phyloP scores from a whole-genome alignment of 2,888 invertebrate genomes.

The Petrolisthes cinctipes region DNA sequence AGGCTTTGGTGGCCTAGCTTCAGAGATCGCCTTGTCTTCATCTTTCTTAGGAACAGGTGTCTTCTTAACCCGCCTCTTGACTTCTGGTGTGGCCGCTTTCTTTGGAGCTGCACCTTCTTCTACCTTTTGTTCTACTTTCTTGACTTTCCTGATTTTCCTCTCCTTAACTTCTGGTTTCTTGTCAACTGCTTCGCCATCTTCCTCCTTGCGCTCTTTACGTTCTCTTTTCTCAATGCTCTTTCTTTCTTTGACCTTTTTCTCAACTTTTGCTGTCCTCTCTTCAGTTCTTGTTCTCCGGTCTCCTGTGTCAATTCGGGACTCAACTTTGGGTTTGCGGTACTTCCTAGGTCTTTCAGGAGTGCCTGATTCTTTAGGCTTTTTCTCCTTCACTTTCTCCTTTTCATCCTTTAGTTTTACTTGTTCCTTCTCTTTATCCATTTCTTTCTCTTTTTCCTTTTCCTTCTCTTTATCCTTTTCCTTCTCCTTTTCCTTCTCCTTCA shows the following conservation, averaged over 20 bases:
- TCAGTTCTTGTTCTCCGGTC: conserved; percentile 44
- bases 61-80: conserved; percentile 27
- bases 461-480: conserved; percentile 50
- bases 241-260: conserved; percentile 51
- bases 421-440: conserved; percentile 38
- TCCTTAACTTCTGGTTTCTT: conserved; percentile 40
- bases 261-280: conserved; percentile 36
- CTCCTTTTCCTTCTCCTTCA: conserved; percentile 36
- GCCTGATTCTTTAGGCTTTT: conserved; percentile 39
- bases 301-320: conserved; percentile 63
- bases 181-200: conserved; percentile 40
- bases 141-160: conserved; percentile 53
- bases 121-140: conserved; percentile 38
- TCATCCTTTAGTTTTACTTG: conserved; percentile 52
- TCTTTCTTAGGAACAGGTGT: conserved; percentile 34
- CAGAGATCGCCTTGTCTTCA: conserved; percentile 43
- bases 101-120: conserved; percentile 36
- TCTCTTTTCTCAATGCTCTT: conserved; percentile 51
- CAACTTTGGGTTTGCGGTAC: conserved; percentile 59
- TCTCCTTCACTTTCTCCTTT: conserved; percentile 42
- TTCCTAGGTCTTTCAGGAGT: conserved; percentile 47
- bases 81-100: conserved; percentile 44
- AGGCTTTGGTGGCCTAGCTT: conserved; percentile 46
- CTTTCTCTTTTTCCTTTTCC: conserved; percentile 38
- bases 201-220: conserved; percentile 38